Evolutionary conservation across 2,888 invertebrate genomes (phyloP), one percentile per base, ranked within the genome.

Genomic region (Coelopa pilipes): DNA sequence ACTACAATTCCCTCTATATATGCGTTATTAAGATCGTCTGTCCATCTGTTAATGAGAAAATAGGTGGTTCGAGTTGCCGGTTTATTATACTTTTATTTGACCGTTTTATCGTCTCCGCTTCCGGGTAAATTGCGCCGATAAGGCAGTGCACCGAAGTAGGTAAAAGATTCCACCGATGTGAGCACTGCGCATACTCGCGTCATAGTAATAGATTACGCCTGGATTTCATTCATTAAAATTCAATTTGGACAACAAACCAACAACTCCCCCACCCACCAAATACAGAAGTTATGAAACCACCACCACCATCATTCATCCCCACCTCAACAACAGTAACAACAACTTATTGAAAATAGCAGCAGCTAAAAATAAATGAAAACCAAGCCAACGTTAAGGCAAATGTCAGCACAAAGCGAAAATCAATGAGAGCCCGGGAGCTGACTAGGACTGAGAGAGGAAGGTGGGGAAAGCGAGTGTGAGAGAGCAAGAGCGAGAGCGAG

Each of bases 151-250:
- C 9, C n/a, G n/a, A n/a, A n/a, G 34, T 4, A 7, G 34, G 34
- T 34, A 34, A 34, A 34, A 34, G 34, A 34, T 34, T 34, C 34
- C 34, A 34, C 34, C 34, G 34, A 34, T 34, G 34, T 63, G 45
- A 34, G 17, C 11, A 45, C 45, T 17, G 34, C 17, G 24, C 17
- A 45, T 24, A 34, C 4, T 34, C 17, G 34, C 24, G 12, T 15
- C 21, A 62, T 62, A 7, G 60, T 62, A 62, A 62, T 21, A 62
- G 60, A 62, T 62, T 62, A 12, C 21, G 34, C 15, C 53, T 53
- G 4, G 13, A 53, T 53, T 74, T 74, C 74, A 74, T 74, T 74
- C 74, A 74, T 74, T 71, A 74, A 67, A 63, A 21, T 57, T 49
- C 13, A 53, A 53, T 53, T 53, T 53, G 4, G n/a, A 53, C 13